Percentiles rank a stretch among this genome's conserved stretches.
Evolutionary conservation across 2,888 invertebrate species (phyloP).

Genomic region (Phalera bucephala): DNA sequence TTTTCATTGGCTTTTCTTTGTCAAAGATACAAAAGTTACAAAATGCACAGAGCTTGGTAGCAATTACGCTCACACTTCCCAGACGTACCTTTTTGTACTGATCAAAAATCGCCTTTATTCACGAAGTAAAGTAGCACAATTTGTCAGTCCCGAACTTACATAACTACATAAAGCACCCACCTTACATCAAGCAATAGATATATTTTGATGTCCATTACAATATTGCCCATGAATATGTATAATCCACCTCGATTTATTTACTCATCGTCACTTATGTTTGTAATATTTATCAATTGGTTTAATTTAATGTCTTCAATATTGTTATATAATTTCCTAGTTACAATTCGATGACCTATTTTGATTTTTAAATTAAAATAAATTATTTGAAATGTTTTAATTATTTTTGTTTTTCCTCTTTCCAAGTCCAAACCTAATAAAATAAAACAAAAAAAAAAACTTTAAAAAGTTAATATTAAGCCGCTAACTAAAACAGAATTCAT

Average conservation of each 20-base stretch:
- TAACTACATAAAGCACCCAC: slow-evolving; percentile 70
- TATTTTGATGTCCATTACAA: slow-evolving; percentile 32
- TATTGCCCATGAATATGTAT: slow-evolving; percentile 29
- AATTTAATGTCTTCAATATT: slow-evolving; percentile 20
- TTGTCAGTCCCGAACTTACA: slow-evolving; percentile 53
- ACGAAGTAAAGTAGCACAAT: slow-evolving; percentile 71
- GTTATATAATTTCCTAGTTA: slow-evolving; percentile 32
- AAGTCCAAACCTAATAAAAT: slow-evolving; percentile 26
- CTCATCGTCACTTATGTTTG: slow-evolving; percentile 31
- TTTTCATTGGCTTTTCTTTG: slow-evolving; percentile 70
- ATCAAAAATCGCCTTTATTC: slow-evolving; percentile 59
- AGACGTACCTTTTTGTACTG: slow-evolving; percentile 68
- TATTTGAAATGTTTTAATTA: slow-evolving; percentile 33
- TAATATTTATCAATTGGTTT: slow-evolving; percentile 29
- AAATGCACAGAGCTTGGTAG: slow-evolving; percentile 78
- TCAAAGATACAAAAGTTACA: slow-evolving; percentile 64
- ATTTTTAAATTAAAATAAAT: slow-evolving; percentile 43
- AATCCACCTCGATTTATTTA: slow-evolving; percentile 31
- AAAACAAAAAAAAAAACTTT: slow-evolving; percentile 19
- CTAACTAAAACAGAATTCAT: slow-evolving; percentile 8
- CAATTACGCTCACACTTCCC: slow-evolving; percentile 80
- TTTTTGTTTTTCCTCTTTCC: slow-evolving; percentile 34
- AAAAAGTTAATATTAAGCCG: slow-evolving; percentile 13
- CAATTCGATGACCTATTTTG: slow-evolving; percentile 28
- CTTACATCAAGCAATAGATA: slow-evolving; percentile 57